Percentiles rank a stretch among this genome's conserved stretches.
Conservation (phyloP, 2,113 vertebrate species). For the Acrocephalus arundinaceus region DNA sequence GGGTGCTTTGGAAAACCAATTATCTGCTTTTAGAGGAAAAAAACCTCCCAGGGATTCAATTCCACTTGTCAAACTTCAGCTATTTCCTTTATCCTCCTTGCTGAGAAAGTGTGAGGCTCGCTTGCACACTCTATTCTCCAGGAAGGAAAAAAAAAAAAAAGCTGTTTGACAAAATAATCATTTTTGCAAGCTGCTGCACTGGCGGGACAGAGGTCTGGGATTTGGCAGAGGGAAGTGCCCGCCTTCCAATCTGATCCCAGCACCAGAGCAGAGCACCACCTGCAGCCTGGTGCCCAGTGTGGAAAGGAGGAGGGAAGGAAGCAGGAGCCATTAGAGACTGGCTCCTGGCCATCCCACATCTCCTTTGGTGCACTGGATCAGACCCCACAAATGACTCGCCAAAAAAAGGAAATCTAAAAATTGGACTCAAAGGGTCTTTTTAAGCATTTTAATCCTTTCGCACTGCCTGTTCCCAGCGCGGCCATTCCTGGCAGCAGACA, state of each 20-base stretch:
- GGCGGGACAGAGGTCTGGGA: slow-evolving; percentile 56
- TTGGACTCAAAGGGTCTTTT: slow-evolving; percentile 73
- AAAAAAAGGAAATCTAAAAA: slow-evolving; percentile 72
- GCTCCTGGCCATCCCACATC: slow-evolving; percentile 78
- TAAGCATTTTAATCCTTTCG: slow-evolving; percentile 78
- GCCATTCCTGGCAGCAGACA: slow-evolving; percentile 58
- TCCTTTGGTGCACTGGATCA: slow-evolving; percentile 73
- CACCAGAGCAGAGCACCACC: slow-evolving; percentile 64
- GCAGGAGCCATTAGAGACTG: slow-evolving; percentile 76
- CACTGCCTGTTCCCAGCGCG: slow-evolving; percentile 67
- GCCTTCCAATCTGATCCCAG: slow-evolving; percentile 66
- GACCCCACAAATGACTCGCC: slow-evolving; percentile 61
- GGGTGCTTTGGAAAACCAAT: not conserved
- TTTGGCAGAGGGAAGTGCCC: slow-evolving; percentile 58
- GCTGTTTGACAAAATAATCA: slow-evolving; percentile 67
- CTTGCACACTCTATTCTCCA: not conserved
- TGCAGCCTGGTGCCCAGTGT: slow-evolving; percentile 67
- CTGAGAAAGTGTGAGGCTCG: not conserved
- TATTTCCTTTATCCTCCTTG: not conserved
- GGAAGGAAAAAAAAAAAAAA: slow-evolving; percentile 23
- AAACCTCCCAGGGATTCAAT: not conserved
- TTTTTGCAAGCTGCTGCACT: slow-evolving; percentile 71
- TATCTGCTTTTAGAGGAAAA: not conserved
- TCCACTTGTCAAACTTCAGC: not conserved
- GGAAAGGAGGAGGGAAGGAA: slow-evolving; percentile 58